phyloP scores from a whole-genome alignment of 92 coral and sea anemone species.

The Phenganax stokvisi region DNA sequence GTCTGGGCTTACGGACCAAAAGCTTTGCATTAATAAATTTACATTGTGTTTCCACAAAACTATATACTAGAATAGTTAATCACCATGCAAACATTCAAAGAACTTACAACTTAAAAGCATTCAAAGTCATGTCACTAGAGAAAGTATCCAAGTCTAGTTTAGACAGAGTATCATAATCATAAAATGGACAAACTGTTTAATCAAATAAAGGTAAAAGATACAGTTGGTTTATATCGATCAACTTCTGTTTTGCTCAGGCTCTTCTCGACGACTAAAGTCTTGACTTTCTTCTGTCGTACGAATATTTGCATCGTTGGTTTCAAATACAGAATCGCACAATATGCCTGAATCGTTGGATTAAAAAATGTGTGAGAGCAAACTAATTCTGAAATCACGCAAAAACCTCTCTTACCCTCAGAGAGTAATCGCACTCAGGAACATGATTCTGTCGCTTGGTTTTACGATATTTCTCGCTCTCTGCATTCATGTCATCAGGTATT shows the following conservation, averaged over 20 bases:
- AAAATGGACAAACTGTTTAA: background rate
- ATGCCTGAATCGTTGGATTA: conserved; percentile 56
- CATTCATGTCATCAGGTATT: conserved; percentile 79
- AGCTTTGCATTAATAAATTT: too few species aligned
- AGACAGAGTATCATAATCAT: background rate
- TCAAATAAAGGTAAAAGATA: conserved; percentile 54
- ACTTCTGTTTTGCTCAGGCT: conserved; percentile 93
- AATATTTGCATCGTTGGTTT: conserved; percentile 92
- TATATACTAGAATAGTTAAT: too few species aligned
- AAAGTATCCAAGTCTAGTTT: too few species aligned
- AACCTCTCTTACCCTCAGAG: conserved; percentile 60
- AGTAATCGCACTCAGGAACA: conserved; percentile 92
- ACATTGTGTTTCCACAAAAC: too few species aligned
- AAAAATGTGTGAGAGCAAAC: background rate
- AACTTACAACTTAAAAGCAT: too few species aligned
- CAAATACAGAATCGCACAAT: conserved; percentile 86
- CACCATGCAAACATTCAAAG: too few species aligned
- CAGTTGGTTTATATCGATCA: conserved; percentile 65
- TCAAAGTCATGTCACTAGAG: too few species aligned
- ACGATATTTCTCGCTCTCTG: conserved; percentile 58
- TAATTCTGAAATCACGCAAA: background rate
- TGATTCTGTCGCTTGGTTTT: conserved; percentile 83
- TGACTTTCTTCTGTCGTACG: conserved; percentile 75
- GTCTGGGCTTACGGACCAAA: too few species aligned
- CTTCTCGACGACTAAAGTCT: conserved; percentile 76